These are phyloP conservation scores for Silurus asotus DNA, from an alignment of 2,113 vertebrate species.

Conservation along the genomic window DNA sequence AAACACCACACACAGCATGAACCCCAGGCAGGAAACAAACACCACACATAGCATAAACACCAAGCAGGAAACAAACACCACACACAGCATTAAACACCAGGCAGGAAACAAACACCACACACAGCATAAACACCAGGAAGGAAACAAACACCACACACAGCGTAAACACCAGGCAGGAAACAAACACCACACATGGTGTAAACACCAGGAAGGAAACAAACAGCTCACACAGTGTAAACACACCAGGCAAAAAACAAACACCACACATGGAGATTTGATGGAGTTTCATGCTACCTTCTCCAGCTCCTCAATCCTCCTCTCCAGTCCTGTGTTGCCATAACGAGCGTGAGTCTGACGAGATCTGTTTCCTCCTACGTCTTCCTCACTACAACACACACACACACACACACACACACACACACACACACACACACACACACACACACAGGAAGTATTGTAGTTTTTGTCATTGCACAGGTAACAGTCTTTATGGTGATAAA, in stretches of 20 bases:
- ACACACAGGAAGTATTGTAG: not conserved
- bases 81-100: not conserved
- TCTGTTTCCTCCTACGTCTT: constrained; percentile 70
- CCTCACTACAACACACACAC: constrained; percentile 67
- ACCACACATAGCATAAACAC: not conserved
- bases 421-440: constrained; percentile 14
- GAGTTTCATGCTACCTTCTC: constrained; percentile 78
- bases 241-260: not conserved
- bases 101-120: too few species aligned
- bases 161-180: not conserved
- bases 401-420: constrained; percentile 8
- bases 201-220: not conserved
- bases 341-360: constrained; percentile 75
- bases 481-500: too few species aligned
- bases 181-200: not conserved
- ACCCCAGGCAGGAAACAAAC: not conserved
- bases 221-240: not conserved
- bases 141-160: not conserved
- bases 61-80: not conserved
- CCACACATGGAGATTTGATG: too few species aligned
- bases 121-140: not conserved
- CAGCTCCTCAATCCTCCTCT: constrained; percentile 91
- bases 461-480: not conserved
- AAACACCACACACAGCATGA: not conserved
- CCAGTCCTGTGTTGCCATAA: constrained; percentile 76